Evolutionary conservation across 2,797 vertebrate genomes (phyloP), one percentile per base, ranked within the genome.

Genomic region (Emys orbicularis): DNA sequence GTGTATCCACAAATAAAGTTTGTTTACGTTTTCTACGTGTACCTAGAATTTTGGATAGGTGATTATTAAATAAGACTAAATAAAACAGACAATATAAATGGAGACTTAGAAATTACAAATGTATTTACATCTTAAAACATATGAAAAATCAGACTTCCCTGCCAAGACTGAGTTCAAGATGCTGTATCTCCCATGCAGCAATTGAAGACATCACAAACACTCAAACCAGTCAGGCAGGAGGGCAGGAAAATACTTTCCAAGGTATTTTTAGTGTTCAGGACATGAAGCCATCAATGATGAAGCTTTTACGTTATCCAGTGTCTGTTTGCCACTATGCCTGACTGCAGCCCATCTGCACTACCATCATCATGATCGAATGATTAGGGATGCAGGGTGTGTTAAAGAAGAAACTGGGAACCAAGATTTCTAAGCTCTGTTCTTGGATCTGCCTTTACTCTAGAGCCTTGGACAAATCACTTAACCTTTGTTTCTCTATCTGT

Each of bases 151-250:
- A 84, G 50, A n/a, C 53, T 13, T 89, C 15, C 41, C 37, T 41
- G 57, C 27, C 29, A 68, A 89, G 34, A 8, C 18, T 21, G n/a
- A 68, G 23, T n/a, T 53, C 81, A 91, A 81, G n/a, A 19, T 1
- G 3, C 57, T 83, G 34, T 41, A 84, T 56, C 54, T 81, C 4
- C 83, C 80, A 83, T 10, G 9, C 34, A 77, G 21, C 57, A 56
- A 65, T 1, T 56, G 37, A 57, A 83, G 53, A 68, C 23, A 12
- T 50, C 3, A 31, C 65, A 6, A 8, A 0, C 0, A 0, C 8
- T 77, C 2, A 3, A 83, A 15, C 4, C 37, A 88, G 47, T 0
- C 15, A 83, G 82, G 77, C 79, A 74, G 50, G 6, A 88, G 12
- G 4, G 19, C 15, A 85, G 44, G 13, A 65, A 83, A 92, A 10